Base-by-base conservation (phyloP, 2,113 vertebrate genomes). In the Echinops telfairi region DNA sequence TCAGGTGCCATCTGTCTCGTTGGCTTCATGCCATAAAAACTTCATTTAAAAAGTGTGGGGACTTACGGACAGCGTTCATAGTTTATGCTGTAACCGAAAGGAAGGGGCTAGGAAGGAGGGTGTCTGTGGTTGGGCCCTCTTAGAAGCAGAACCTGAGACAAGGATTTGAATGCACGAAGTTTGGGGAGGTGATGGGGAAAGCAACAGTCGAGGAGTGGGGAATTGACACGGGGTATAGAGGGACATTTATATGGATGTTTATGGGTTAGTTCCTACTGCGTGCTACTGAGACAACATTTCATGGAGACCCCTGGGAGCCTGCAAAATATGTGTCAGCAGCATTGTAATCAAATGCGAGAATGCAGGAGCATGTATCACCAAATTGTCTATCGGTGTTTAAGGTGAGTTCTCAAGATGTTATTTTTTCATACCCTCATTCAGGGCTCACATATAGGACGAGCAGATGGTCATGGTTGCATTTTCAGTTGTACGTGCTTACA, bases 1-100 rank as follows among this genome's bases (percentile, higher is more conserved):
- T 91, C 66, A 68, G 53, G 86, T 88, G 88, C 97, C 97, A 97
- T 98, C 97, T 98, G 97, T 95, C 96, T 93, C 80, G 94, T 96
- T 95, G 96, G 95, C 91, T 90, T 40, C 0, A 40, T 93, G 93
- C 94, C 95, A 53, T 96, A 95, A 94, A 94, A 96, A 88, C 91
- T 97, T 97, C 83, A 97, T 97, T 97, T 93, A 95, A 94, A 96
- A 91, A 96, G 60, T 85, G 77, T 22, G 87, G 89, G 73, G 86
- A 81, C 91, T 94, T 95, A 92, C 27, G 6, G 0, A 38, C 86
- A 79, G 71, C 94, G 33, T 96, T 97, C 76, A 80, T 47, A 85
- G 91, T 25, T 75, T 57, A 36, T 8, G 9, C 40, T 8, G 6
- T 15, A 27, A 29, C 19, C n/a, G 70, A 68, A 33, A 66, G 62